Base-by-base conservation (phyloP, 2,888 invertebrate genomes). In the Drosophila borborema region DNA sequence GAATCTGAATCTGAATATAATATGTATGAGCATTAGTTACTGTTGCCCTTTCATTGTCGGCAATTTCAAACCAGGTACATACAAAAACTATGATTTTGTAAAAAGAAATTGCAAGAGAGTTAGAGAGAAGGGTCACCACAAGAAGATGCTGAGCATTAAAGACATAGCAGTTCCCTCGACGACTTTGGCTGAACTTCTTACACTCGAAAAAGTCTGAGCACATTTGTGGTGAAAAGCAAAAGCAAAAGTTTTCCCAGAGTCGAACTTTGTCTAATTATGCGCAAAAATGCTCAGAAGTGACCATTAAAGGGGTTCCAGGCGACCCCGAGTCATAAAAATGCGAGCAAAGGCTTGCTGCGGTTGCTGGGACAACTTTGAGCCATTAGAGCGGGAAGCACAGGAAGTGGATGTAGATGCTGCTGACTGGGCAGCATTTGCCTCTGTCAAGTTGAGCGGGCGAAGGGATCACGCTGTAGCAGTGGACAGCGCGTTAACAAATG, bases 211-310 rank as follows among this genome's bases (percentile, higher is more conserved):
- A 63, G 54, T 51, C 60, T 59, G 72, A 60, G 75, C 85, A 82
- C 85, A 84, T 86, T 84, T 85, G 80, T 60, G 82, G 72, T 54
- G 31, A 62, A 81, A 55, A 40, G 58, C 55, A 53, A 53, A 53
- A 20, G 53, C 36, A 74, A 87, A 84, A 76, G 51, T 82, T 84
- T 78, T 59, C 31, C 53, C 56, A 54, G 18, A 40, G 77, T 40
- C 74, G 54, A 85, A 84, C 82, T 85, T 86, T 83, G 77, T 87
- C 85, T 86, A 86, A 86, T 86, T 86, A 86, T 87, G 85, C 85
- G 83, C 80, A 81, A 81, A 86, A 85, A 86, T 86, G 80, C 69
- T 68, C 81, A 70, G 74, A 80, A 86, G 77, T 81, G 82, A 82
- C 86, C 85, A 80, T 86, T 84, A 86, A 86, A 81, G 74, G 74